These are phyloP conservation scores for Apogon hyalosoma DNA, from an alignment of 2,797 vertebrate genomes.

Conservation along the genomic window DNA sequence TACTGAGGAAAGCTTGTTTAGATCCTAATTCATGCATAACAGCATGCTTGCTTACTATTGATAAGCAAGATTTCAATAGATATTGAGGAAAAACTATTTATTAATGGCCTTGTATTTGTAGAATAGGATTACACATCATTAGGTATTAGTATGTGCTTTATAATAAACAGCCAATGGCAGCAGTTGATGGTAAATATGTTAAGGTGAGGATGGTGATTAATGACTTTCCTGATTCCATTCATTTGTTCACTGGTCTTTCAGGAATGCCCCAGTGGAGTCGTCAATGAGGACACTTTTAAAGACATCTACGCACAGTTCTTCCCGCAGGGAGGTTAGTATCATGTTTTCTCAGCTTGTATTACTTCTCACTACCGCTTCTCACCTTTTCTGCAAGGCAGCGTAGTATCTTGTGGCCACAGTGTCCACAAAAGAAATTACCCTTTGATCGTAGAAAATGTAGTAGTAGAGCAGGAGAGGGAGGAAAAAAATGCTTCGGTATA, in stretches of 20 bases:
- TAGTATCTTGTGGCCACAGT: background rate
- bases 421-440: too few relatives aligned
- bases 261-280: conserved; percentile 98
- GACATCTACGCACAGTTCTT: conserved; percentile 99
- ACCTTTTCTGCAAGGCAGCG: background rate
- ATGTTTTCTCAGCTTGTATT: conserved; percentile 8
- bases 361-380: conserved; percentile 2
- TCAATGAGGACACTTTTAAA: conserved; percentile 99
- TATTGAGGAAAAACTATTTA: too few relatives aligned
- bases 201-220: background rate
- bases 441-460: too few relatives aligned
- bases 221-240: background rate
- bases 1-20: too few relatives aligned
- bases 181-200: background rate
- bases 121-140: too few relatives aligned
- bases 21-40: too few relatives aligned
- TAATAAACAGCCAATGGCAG: too few relatives aligned
- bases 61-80: too few relatives aligned
- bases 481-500: conserved; percentile 11
- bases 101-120: too few relatives aligned
- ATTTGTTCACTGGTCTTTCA: conserved; percentile 68
- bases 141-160: too few relatives aligned
- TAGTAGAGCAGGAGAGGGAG: background rate
- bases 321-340: conserved; percentile 95
- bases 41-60: too few relatives aligned